Conservation (phyloP, 1,140 invertebrate genomes). For the Platorchestia sp. region DNA sequence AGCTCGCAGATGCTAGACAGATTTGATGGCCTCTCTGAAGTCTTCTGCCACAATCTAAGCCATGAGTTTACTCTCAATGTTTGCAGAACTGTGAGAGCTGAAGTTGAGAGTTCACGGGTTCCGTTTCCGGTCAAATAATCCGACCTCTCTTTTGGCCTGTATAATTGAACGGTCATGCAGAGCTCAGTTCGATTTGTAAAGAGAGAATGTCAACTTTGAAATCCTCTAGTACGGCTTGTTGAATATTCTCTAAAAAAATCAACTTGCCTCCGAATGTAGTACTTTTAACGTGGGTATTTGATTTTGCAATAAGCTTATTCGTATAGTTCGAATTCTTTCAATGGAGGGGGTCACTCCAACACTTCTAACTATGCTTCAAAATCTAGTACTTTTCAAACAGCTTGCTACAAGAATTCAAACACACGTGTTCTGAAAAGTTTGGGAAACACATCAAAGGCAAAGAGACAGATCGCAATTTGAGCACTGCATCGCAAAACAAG, state of each 20-base stretch:
- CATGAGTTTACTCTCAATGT: slow-evolving; percentile 8
- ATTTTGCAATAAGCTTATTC: neutral
- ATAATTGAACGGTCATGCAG: neutral
- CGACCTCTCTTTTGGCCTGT: neutral
- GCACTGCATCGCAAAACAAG: neutral
- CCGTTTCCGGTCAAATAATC: neutral
- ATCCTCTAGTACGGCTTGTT: neutral
- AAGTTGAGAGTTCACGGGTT: neutral
- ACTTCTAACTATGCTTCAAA: neutral
- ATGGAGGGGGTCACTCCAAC: neutral
- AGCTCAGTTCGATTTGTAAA: neutral
- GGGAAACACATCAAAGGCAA: neutral
- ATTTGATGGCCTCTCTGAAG: neutral
- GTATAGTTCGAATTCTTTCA: neutral
- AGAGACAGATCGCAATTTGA: neutral
- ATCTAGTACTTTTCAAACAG: neutral
- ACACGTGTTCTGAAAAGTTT: neutral
- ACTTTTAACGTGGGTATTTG: neutral
- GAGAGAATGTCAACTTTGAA: neutral
- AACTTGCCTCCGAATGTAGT: neutral
- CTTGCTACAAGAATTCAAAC: neutral
- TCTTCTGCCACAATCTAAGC: neutral
- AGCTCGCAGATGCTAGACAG: neutral
- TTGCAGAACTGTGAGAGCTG: neutral
- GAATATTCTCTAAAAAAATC: neutral